These are phyloP conservation scores for Ptyas mucosa DNA, from an alignment of 2,113 vertebrate genomes.

Conservation along the genomic window DNA sequence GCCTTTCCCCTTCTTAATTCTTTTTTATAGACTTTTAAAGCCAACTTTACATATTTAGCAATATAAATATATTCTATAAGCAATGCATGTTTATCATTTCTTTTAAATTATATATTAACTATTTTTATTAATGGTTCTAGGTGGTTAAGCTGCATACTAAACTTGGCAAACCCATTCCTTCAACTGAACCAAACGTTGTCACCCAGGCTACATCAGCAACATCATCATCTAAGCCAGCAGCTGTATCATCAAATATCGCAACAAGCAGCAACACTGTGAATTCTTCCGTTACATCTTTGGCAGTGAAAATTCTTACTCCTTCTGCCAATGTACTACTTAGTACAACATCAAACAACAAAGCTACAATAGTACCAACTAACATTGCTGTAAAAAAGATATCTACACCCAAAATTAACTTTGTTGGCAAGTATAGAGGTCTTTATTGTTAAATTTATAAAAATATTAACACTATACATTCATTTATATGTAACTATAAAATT, in stretches of 20 bases:
- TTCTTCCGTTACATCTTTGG: slow-evolving; percentile 70
- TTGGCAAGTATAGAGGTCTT: slow-evolving; percentile 79
- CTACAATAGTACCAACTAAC: slow-evolving; percentile 68
- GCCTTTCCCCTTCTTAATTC: slow-evolving; percentile 19
- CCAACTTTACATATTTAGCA: not conserved
- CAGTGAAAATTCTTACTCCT: slow-evolving; percentile 74
- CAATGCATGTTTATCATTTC: not conserved
- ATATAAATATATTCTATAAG: not conserved
- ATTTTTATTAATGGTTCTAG: slow-evolving; percentile 65
- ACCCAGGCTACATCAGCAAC: slow-evolving; percentile 82
- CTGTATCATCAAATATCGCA: slow-evolving; percentile 76
- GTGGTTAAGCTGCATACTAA: slow-evolving; percentile 98
- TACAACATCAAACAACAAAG: slow-evolving; percentile 64
- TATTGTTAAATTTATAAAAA: slow-evolving; percentile 48
- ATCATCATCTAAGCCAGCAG: slow-evolving; percentile 78
- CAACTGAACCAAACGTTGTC: slow-evolving; percentile 94
- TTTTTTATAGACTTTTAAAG: not conserved
- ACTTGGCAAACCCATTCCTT: slow-evolving; percentile 97
- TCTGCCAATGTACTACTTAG: slow-evolving; percentile 74
- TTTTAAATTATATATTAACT: not conserved
- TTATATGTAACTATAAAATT: not conserved
- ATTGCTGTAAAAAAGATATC: slow-evolving; percentile 87
- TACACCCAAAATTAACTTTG: slow-evolving; percentile 97
- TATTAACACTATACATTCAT: not conserved
- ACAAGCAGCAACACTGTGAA: slow-evolving; percentile 74